These are phyloP conservation scores for Hypomecis atomaria DNA, from an alignment of 2,888 invertebrate genomes.

Conservation along the genomic window DNA sequence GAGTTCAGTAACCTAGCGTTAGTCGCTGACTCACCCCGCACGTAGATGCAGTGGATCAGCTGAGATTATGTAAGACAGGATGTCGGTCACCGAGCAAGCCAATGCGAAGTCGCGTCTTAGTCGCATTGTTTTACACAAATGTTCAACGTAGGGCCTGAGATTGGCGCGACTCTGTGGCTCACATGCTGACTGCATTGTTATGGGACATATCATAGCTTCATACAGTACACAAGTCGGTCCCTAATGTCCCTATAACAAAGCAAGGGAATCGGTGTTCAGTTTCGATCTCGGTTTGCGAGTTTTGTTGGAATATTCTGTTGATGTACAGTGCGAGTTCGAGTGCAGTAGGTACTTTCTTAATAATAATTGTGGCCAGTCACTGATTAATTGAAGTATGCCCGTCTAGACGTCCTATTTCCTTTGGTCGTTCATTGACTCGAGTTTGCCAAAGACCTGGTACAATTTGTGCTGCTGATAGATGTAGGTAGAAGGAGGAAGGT, in stretches of 20 bases:
- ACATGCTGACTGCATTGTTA: no score
- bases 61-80: conserved; percentile 11
- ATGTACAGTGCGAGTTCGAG: not conserved
- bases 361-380: conserved; percentile 16
- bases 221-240: no score
- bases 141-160: not conserved
- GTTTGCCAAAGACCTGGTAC: conserved; percentile 10
- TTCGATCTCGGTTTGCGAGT: no score
- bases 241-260: no score
- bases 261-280: no score
- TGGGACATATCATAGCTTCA: no score
- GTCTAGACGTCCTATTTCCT: conserved; percentile 65
- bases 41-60: conserved; percentile 17
- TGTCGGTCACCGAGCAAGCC: not conserved
- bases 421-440: conserved; percentile 59
- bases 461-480: not conserved
- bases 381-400: conserved; percentile 47
- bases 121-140: not conserved
- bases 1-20: conserved; percentile 21
- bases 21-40: conserved; percentile 4
- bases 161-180: no score
- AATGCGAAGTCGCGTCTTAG: not conserved
- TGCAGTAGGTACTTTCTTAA: not conserved
- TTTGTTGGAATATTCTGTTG: not conserved
- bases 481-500: no score